Evolutionary conservation across 2,113 vertebrate species (phyloP).

Genomic region (Smithornis capensis): DNA sequence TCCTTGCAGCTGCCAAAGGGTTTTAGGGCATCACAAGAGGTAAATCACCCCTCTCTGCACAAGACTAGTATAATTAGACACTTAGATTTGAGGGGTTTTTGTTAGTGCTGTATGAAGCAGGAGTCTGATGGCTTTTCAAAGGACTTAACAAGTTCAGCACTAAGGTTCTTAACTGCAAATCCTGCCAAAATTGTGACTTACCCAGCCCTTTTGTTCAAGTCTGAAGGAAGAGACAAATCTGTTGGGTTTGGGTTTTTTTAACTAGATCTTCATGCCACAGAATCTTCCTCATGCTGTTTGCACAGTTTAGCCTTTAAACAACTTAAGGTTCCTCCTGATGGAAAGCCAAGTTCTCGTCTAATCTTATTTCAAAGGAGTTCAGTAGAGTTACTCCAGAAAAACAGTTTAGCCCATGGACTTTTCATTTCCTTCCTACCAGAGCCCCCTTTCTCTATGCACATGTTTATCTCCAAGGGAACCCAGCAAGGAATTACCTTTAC

Average conservation of each 20-base stretch:
- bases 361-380: background rate
- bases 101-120: background rate
- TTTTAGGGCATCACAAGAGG: background rate
- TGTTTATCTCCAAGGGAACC: background rate
- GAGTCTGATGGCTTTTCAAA: background rate
- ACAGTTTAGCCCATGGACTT: background rate
- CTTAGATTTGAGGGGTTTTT: background rate
- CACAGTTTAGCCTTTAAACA: conserved; percentile 17
- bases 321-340: background rate
- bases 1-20: background rate
- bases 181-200: background rate
- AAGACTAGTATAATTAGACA: background rate
- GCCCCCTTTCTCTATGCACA: background rate
- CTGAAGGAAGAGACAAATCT: conserved; percentile 37
- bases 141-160: background rate
- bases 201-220: background rate
- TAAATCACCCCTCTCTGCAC: background rate
- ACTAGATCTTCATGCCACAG: background rate
- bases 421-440: background rate
- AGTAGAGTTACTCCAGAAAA: background rate
- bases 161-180: background rate
- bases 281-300: conserved; percentile 12
- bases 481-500: background rate
- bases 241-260: background rate
- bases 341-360: background rate